Percentiles rank a stretch among this genome's conserved stretches.
phyloP scores from a whole-genome alignment of 2,888 invertebrate genomes.

The Homarus gammarus region DNA sequence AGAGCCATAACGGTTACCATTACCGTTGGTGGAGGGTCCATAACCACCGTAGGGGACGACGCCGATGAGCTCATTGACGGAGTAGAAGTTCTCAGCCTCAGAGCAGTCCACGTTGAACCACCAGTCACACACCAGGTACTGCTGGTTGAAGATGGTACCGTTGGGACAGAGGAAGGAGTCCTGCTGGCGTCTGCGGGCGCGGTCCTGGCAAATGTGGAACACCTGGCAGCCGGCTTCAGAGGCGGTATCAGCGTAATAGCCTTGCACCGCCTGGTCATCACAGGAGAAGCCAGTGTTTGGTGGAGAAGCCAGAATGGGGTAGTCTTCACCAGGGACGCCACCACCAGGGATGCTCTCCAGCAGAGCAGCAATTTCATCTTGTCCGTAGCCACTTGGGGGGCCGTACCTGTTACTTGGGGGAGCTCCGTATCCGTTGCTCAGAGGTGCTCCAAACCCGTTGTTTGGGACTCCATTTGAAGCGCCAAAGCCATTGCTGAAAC shows the following conservation, averaged over 20 bases:
- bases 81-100: constrained; percentile 80
- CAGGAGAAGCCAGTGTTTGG: constrained; percentile 69
- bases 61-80: constrained; percentile 80
- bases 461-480: constrained; percentile 15
- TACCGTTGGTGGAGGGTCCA: constrained; percentile 16
- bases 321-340: constrained; percentile 67
- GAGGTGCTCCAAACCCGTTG: neutral
- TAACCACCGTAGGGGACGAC: constrained; percentile 5
- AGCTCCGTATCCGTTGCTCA: constrained; percentile 40
- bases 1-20: neutral
- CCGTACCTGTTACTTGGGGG: constrained; percentile 39
- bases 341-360: constrained; percentile 62
- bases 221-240: constrained; percentile 70
- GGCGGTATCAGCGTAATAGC: constrained; percentile 70
- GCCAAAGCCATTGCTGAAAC: constrained; percentile 2
- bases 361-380: constrained; percentile 32
- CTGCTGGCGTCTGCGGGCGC: constrained; percentile 33
- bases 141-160: constrained; percentile 85
- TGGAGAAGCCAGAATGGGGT: constrained; percentile 60
- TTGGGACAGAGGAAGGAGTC: constrained; percentile 85
- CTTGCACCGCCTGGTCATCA: constrained; percentile 40
- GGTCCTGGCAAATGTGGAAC: constrained; percentile 70
- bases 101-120: constrained; percentile 85
- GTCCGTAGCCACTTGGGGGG: constrained; percentile 12
- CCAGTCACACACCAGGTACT: constrained; percentile 85